Evolutionary conservation across 2,113 vertebrate genomes (phyloP).

Genomic region (Illadopsis cleaveri): DNA sequence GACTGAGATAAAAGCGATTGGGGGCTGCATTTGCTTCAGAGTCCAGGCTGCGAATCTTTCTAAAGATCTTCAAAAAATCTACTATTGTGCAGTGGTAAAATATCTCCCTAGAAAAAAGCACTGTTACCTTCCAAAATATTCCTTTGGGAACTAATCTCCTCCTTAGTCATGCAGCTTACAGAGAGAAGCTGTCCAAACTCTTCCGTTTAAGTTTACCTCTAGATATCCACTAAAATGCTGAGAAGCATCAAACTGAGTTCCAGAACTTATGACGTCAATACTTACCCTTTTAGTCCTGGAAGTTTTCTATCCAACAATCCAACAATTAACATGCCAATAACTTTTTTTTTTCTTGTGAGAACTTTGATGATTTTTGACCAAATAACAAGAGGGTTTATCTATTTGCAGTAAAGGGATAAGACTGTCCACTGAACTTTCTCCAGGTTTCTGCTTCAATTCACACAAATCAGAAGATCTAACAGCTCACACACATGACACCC

Average conservation of each 20-base stretch:
- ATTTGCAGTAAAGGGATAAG: background rate
- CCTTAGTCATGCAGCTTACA: background rate
- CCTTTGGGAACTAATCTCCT: background rate
- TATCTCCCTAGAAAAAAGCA: background rate
- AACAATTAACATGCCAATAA: background rate
- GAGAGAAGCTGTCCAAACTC: background rate
- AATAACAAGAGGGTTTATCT: background rate
- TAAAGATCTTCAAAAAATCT: background rate
- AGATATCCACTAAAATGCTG: background rate
- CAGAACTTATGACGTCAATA: rapidly evolving
- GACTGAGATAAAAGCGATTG: background rate
- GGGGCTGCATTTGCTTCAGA: background rate
- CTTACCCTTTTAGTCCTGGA: background rate
- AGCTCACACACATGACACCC: background rate
- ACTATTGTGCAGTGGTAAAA: background rate
- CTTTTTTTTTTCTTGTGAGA: rapidly evolving
- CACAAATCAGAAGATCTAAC: background rate
- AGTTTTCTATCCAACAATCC: background rate
- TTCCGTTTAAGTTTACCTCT: background rate
- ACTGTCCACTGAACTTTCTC: background rate
- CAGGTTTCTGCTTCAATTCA: background rate
- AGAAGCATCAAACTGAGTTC: background rate
- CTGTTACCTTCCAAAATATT: background rate
- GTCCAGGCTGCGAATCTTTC: rapidly evolving
- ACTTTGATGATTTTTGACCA: background rate